phyloP scores from a whole-genome alignment of 2,113 vertebrate genomes.

The Steatornis caripensis region DNA sequence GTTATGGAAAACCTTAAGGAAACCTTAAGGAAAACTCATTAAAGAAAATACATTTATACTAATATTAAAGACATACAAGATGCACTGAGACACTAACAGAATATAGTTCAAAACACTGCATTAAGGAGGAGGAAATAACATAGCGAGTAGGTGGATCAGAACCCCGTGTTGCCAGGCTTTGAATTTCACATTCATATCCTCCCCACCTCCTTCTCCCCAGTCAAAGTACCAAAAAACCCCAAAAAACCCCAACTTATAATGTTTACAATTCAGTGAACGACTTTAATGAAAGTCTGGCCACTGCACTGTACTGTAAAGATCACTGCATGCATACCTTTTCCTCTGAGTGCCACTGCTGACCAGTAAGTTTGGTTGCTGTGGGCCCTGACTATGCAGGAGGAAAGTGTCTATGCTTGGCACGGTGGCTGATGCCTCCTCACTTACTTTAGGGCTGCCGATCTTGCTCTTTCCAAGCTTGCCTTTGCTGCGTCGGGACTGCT shows the following conservation, averaged over 20 bases:
- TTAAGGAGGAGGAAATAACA: slow-evolving; percentile 35
- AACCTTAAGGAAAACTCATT: slow-evolving; percentile 3
- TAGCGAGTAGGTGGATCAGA: slow-evolving; percentile 32
- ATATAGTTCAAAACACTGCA: slow-evolving; percentile 36
- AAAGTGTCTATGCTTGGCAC: slow-evolving; percentile 80
- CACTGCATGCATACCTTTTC: slow-evolving; percentile 79
- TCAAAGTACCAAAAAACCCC: neutral
- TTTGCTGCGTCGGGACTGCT: slow-evolving; percentile 90
- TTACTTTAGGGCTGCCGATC: slow-evolving; percentile 98
- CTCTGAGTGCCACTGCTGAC: slow-evolving; percentile 79
- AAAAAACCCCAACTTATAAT: neutral
- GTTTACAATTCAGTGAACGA: slow-evolving; percentile 49
- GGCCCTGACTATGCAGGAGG: slow-evolving; percentile 77
- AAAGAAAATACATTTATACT: slow-evolving; percentile 54
- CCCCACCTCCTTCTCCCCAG: slow-evolving; percentile 39
- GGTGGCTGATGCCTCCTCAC: slow-evolving; percentile 78
- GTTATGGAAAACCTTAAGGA: neutral
- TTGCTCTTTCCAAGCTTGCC: slow-evolving; percentile 90
- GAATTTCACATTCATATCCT: slow-evolving; percentile 14
- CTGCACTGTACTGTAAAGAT: slow-evolving; percentile 74
- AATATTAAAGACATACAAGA: slow-evolving; percentile 47
- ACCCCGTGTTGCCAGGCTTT: slow-evolving; percentile 41
- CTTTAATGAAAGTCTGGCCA: slow-evolving; percentile 68
- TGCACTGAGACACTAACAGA: slow-evolving; percentile 58
- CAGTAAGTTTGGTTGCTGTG: slow-evolving; percentile 76